These are phyloP conservation scores for Lamellibrachia luymesi DNA, from an alignment of 1,140 invertebrate species.

Conservation along the genomic window DNA sequence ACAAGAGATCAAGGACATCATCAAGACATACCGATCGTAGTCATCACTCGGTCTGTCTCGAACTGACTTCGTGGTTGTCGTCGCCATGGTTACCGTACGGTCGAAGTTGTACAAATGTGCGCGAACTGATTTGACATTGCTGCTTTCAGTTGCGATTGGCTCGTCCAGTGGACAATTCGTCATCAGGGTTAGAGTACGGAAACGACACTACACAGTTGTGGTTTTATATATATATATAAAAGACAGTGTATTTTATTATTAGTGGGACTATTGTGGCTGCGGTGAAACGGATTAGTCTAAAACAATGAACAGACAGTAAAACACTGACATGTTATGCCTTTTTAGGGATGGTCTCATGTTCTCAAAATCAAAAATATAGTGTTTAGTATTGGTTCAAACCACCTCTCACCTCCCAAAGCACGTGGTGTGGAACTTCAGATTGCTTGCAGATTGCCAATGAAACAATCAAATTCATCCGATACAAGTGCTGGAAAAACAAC, in stretches of 20 bases:
- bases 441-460: too few relatives aligned
- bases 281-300: background rate
- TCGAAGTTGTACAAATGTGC: background rate
- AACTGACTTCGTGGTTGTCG: too few relatives aligned
- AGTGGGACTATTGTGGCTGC: background rate
- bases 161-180: background rate
- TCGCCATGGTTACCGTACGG: too few relatives aligned
- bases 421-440: too few relatives aligned
- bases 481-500: too few relatives aligned
- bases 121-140: background rate
- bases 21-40: slow-evolving; percentile 86
- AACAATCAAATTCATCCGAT: too few relatives aligned
- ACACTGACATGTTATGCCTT: background rate
- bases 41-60: background rate
- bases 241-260: background rate
- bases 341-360: background rate
- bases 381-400: too few relatives aligned
- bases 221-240: background rate
- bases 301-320: background rate
- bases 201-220: background rate
- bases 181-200: background rate
- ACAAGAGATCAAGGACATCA: slow-evolving; percentile 89
- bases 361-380: too few relatives aligned
- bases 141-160: background rate
- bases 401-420: too few relatives aligned